Base-by-base conservation (phyloP, 1,140 invertebrate species). In the Lepeophtheirus salmonis region DNA sequence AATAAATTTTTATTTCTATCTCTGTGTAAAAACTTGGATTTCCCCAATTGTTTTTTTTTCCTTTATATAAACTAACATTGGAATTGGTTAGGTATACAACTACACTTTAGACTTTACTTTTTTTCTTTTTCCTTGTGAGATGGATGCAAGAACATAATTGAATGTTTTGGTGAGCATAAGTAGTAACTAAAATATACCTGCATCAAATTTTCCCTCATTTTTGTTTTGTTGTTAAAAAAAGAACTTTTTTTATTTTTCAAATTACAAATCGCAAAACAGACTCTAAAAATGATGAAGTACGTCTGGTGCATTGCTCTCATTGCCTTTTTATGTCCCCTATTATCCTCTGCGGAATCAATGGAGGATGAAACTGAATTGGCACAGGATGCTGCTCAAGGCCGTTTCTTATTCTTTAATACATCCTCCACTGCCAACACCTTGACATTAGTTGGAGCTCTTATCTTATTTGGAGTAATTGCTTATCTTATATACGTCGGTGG, bases 401-500 rank as follows among this genome's bases (percentile, higher is more conserved):
- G 59, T 16, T 61, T 61, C 50, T 18, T 61, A 2, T 61, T 21
- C 22, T 24, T 61, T n/a, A 61, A 61, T 50, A 56, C 59, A 13
- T 56, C 50, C 18, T 21, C 41, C 12, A 61, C 59, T 2, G 51
- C 50, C 22, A 53, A 48, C 50, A 17, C 50, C 48, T 50, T 61
- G 14, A 61, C 59, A 1, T 4, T 61, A 1, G 2, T 61, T 20
- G 59, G 59, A 4, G 59, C 59, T 24, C 50, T 61, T 23, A 61
- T 61, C 24, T 24, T 61, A 16, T 25, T 61, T 2, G 59, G 59
- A 56, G 59, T 61, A 13, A 61, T 61, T 24, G 48, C 49, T 48
- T 61, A 61, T 24, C 59, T 61, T 17, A 50, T 61, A 16, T 61
- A 53, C 21, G 59, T 53, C n/a, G 59, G 59, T 17, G 59, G 59